Base-by-base conservation (phyloP, 2,888 invertebrate genomes). In the Agonopterix arenella region DNA sequence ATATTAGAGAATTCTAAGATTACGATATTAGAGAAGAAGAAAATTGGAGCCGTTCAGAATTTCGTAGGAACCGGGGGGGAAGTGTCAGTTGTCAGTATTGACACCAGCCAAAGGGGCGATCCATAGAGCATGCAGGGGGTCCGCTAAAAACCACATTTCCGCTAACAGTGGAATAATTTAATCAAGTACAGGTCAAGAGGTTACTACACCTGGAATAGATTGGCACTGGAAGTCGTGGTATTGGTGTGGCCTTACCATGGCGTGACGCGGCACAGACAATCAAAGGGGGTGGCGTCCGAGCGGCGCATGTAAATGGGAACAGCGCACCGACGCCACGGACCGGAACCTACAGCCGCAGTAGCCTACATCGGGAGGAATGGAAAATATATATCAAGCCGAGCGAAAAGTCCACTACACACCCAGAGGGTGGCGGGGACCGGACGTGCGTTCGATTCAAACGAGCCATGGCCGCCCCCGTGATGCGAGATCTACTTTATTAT, bases 371-470 rank as follows among this genome's bases (percentile, higher is more conserved):
- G 81, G 83, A 83, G 84, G 79, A 84, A 84, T 84, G 82, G 85
- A 85, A 86, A 86, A 84, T 88, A 85, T 86, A 84, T 83, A 85
- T 81, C 79, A 84, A 82, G 82, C 82, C 75, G 80, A 84, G 84
- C 84, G 86, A 86, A 84, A 85, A 86, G 88, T 86, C 89, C 88
- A 86, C 85, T 88, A 84, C 80, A 80, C 84, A 77, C 84, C 83
- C 82, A 61, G 62, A 76, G 80, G 77, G 69, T 65, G 76, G 81
- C 77, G 68, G 79, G 70, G 76, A 62, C 80, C 80, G 83, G 80
- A 84, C 88, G 86, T 86, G 89, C 84, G 84, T 83, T 84, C 86
- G 88, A 82, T 86, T 84, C 79, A 82, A 86, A 86, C 86, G 84
- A 84, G 80, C 82, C 78, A 66, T 72, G 63, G 75, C 76, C 78